Evolutionary conservation across 2,888 invertebrate genomes (phyloP), one percentile per base, ranked within the genome.

Genomic region (Prosapia bicincta): DNA sequence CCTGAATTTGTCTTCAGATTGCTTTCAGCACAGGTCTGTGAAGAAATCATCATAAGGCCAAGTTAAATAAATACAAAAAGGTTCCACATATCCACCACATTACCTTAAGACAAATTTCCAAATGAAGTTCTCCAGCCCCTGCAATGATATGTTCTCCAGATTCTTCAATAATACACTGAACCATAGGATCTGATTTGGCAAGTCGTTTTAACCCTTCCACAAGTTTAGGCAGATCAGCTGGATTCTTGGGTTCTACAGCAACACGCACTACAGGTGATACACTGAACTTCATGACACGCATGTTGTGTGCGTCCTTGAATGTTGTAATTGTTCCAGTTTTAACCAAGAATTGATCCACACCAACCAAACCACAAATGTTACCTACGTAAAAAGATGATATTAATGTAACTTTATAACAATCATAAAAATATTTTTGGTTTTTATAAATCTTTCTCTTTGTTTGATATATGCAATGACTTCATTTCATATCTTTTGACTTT

Each of bases 131-230:
- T 83, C 99, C 99, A 81, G 99, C 99, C 81, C 99, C 99, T 82
- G 99, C 99, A 84, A 99, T 96, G 86, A 99, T 99, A 88, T 99
- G 98, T 86, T 99, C 99, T 80, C 99, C 99, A 78, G 98, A 98
- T 87, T 99, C 99, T 88, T 99, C 98, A 86, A 97, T 98, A 88
- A 97, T 96, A 89, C 98, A 99, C 88, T 99, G 96, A 82, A 99
- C 99, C 99, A 99, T 99, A 90, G 99, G 99, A 90, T 99, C 99
- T 76, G 99, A 99, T 87, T 99, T 99, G 84, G 99, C 97, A 84
- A 99, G 89, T 88, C 99, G 97, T 88, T 99, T 99, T 79, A 99
- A 90, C 85, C 99, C 95, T 90, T 99, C 98, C 76, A 99, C 99
- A 83, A 99, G 89, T 88, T 99, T 99, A 82, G 99, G 99, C 86